These are phyloP conservation scores for Acholoe squamosa DNA, from an alignment of 2,888 invertebrate genomes.

Conservation along the genomic window DNA sequence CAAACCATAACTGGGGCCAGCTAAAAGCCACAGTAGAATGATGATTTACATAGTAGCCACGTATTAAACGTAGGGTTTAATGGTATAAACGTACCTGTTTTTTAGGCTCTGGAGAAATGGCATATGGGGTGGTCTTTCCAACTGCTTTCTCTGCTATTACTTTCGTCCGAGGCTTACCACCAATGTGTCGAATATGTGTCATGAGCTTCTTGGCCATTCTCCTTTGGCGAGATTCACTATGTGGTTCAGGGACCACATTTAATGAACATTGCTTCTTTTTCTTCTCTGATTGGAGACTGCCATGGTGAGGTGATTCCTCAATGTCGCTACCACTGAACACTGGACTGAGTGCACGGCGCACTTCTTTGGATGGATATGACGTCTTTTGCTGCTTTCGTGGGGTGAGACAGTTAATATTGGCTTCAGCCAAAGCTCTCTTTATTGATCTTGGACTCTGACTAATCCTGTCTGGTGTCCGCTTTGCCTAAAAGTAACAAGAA, in stretches of 20 bases:
- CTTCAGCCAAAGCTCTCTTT: conserved; percentile 29
- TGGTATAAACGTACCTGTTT: not conserved
- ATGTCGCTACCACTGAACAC: conserved; percentile 16
- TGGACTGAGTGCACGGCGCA: not conserved
- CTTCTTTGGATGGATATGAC: not conserved
- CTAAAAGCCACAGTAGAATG: too few relatives aligned
- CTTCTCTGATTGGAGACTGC: not conserved
- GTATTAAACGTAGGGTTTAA: too few relatives aligned
- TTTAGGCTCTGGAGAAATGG: conserved; percentile 13
- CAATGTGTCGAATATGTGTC: conserved; percentile 30
- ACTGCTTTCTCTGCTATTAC: not conserved
- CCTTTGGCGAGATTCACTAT: not conserved
- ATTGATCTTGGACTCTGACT: conserved; percentile 36
- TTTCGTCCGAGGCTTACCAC: not conserved
- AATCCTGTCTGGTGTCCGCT: conserved; percentile 27
- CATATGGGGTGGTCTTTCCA: too few relatives aligned
- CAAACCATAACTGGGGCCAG: too few relatives aligned
- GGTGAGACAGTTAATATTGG: conserved; percentile 39
- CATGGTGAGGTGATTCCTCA: not conserved
- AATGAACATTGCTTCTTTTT: not conserved
- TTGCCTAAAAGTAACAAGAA: conserved; percentile 38
- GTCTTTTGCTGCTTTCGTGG: not conserved
- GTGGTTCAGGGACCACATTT: too few relatives aligned
- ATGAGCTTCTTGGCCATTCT: conserved; percentile 12
- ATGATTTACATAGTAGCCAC: too few relatives aligned